Evolutionary conservation across 1,140 invertebrate species (phyloP).

Genomic region (Drosophila truncata): DNA sequence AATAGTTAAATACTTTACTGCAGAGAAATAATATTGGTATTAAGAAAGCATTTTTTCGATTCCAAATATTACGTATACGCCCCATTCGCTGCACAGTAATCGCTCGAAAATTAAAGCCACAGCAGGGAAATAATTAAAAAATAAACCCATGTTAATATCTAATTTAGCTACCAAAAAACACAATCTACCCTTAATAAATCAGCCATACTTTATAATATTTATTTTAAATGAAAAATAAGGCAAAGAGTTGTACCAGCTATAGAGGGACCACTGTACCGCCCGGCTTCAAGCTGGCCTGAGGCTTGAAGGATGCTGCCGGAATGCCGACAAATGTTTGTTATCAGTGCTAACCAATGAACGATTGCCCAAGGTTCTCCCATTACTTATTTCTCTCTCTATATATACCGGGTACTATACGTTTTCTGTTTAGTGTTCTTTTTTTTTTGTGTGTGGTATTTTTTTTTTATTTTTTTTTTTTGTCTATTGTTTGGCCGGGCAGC

Average conservation of each 20-base stretch:
- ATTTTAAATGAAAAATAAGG: not conserved
- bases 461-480: constrained; percentile 9
- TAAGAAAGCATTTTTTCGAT: not conserved
- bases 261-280: constrained; percentile 5
- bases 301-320: constrained; percentile 41
- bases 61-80: constrained; percentile 65
- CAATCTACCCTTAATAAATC: too few relatives aligned
- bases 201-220: not conserved
- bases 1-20: not conserved
- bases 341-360: constrained; percentile 54
- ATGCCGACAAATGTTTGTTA: constrained; percentile 45
- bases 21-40: too few relatives aligned
- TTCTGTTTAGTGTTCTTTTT: constrained; percentile 8
- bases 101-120: constrained; percentile 28
- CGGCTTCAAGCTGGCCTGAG: not conserved
- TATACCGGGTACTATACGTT: constrained; percentile 10
- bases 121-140: not conserved
- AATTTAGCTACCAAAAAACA: not conserved
- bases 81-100: constrained; percentile 16
- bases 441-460: constrained; percentile 2
- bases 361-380: constrained; percentile 44
- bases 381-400: constrained; percentile 38
- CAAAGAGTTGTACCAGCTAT: not conserved
- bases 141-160: too few relatives aligned
- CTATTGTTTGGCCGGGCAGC: constrained; percentile 42